Conservation (phyloP, 1,140 invertebrate genomes). For the Catajapyx aquilonaris region DNA sequence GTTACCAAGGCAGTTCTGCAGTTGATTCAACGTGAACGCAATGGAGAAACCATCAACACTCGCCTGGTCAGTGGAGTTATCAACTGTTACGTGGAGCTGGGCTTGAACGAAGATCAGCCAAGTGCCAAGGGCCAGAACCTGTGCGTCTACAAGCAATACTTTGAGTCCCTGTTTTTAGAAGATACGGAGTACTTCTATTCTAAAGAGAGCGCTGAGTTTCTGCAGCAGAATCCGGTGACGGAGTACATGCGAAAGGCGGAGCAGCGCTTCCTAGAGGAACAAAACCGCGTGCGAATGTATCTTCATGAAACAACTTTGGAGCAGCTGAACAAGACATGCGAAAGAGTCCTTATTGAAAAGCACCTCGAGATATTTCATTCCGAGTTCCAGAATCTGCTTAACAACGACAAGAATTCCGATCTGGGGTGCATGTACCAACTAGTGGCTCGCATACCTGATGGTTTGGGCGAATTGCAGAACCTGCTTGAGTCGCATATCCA, state of each 20-base stretch:
- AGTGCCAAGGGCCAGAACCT: constrained; percentile 56
- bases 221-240: constrained; percentile 88
- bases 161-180: constrained; percentile 84
- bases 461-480: constrained; percentile 66
- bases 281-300: constrained; percentile 80
- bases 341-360: constrained; percentile 90
- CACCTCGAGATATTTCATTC: constrained; percentile 90
- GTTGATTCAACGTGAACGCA: constrained; percentile 85
- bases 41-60: constrained; percentile 92
- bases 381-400: constrained; percentile 91
- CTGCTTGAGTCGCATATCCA: constrained; percentile 86
- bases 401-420: constrained; percentile 87
- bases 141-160: constrained; percentile 84
- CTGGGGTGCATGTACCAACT: constrained; percentile 88
- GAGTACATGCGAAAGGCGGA: constrained; percentile 98
- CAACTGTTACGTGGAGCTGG: constrained; percentile 46
- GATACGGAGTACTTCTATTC: constrained; percentile 93
- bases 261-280: constrained; percentile 73
- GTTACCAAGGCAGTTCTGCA: constrained; percentile 93
- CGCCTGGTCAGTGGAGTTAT: constrained; percentile 81
- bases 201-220: constrained; percentile 80
- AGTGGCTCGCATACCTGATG: constrained; percentile 81
- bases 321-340: constrained; percentile 69
- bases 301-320: constrained; percentile 80
- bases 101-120: constrained; percentile 72